phyloP scores from a whole-genome alignment of 2,888 invertebrate genomes.

The Agelastica alni region DNA sequence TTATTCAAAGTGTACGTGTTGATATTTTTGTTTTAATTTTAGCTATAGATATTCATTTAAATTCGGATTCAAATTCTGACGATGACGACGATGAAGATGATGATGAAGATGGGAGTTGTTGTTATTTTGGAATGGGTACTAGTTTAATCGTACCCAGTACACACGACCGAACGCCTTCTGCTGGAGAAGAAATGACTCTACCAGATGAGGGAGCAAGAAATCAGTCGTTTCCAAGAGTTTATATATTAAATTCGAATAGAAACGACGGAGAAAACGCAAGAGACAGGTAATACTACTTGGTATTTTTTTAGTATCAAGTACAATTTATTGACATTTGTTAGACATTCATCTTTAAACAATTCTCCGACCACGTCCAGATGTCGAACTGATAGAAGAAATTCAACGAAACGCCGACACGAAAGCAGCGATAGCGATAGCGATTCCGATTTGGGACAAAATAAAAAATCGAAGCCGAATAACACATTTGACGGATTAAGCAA shows the following conservation, averaged over 20 bases:
- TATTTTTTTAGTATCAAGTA: too few relatives aligned
- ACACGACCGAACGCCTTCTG: slow-evolving; percentile 25
- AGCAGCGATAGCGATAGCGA: slow-evolving; percentile 9
- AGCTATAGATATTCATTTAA: slow-evolving; percentile 14
- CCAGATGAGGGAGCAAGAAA: slow-evolving; percentile 25
- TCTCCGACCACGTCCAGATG: neutral
- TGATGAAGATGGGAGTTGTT: slow-evolving; percentile 17
- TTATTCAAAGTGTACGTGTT: too few relatives aligned
- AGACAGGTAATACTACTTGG: too few relatives aligned
- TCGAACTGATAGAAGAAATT: neutral
- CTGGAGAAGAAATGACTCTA: slow-evolving; percentile 25
- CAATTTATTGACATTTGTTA: too few relatives aligned
- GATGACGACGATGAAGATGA: slow-evolving; percentile 23
- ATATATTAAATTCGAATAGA: too few relatives aligned
- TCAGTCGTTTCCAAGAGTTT: slow-evolving; percentile 14
- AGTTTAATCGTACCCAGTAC: slow-evolving; percentile 23
- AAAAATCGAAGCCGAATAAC: slow-evolving; percentile 2
- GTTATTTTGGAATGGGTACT: slow-evolving; percentile 24
- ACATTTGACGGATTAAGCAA: slow-evolving; percentile 8
- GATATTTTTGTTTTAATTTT: too few relatives aligned
- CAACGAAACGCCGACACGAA: slow-evolving; percentile 1
- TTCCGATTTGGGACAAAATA: neutral
- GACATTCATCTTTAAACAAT: too few relatives aligned
- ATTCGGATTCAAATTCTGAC: slow-evolving; percentile 24
- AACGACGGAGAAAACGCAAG: too few relatives aligned